A percentile compares a stretch with the other conserved stretches of the same genome.
Conservation (phyloP, 2,113 vertebrate genomes). For the Phrynosoma blainvillii region DNA sequence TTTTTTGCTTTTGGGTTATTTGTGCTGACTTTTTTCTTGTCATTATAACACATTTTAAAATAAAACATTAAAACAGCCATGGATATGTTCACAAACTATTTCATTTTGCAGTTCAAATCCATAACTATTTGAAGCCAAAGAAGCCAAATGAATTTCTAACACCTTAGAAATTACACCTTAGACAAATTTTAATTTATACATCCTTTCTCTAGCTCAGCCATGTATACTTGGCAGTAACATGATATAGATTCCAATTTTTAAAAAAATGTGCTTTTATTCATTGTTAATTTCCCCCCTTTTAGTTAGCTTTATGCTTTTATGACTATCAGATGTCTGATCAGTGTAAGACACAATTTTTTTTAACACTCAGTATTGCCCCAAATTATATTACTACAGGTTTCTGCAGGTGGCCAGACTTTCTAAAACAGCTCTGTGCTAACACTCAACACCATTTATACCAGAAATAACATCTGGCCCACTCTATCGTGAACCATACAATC, state of each 20-base stretch:
- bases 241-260: neutral
- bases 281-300: neutral
- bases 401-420: neutral
- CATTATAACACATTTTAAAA: neutral
- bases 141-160: neutral
- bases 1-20: too few relatives aligned
- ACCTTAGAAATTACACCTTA: neutral
- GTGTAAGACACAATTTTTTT: neutral
- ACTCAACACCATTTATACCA: neutral
- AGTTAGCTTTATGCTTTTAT: neutral
- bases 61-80: too few relatives aligned
- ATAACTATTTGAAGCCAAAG: neutral
- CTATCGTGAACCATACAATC: conserved; percentile 11
- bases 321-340: neutral
- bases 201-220: neutral
- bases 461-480: neutral
- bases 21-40: neutral
- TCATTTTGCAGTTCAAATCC: neutral
- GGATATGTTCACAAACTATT: too few relatives aligned
- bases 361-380: neutral
- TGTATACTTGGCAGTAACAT: neutral
- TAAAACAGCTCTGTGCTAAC: neutral
- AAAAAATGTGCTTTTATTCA: neutral
- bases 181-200: neutral
- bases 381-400: neutral